These are phyloP conservation scores for Bubo scandiacus DNA, from an alignment of 2,113 vertebrate species.

Conservation along the genomic window DNA sequence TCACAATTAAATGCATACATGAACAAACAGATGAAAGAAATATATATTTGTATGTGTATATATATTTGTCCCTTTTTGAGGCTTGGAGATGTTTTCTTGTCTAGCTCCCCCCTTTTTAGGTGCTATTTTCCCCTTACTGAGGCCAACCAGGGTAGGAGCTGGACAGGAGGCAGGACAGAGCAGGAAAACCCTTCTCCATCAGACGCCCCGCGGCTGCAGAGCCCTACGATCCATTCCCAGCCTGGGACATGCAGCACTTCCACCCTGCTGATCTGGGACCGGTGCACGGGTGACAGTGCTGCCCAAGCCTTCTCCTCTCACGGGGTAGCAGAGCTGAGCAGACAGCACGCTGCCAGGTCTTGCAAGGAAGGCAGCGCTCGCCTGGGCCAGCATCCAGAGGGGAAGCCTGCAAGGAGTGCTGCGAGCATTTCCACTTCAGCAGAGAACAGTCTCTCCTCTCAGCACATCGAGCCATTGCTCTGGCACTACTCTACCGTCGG, in stretches of 20 bases:
- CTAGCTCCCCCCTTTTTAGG: background rate
- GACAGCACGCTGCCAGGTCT: background rate
- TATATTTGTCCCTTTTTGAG: background rate
- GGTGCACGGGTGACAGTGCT: accelerated
- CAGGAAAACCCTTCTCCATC: background rate
- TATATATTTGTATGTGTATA: too few species aligned
- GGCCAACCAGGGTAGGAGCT: background rate
- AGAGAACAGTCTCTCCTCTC: background rate
- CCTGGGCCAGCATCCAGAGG: background rate
- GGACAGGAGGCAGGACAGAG: background rate
- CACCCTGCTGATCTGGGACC: accelerated
- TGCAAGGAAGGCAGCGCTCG: background rate
- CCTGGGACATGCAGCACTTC: background rate
- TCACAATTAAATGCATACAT: background rate
- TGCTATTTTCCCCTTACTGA: background rate
- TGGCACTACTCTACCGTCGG: background rate
- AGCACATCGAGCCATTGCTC: background rate
- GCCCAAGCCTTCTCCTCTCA: background rate
- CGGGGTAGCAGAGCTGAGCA: too few species aligned
- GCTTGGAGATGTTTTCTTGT: background rate
- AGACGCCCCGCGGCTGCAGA: background rate
- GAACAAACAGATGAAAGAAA: background rate
- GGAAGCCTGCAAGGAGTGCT: background rate
- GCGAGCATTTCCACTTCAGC: background rate
- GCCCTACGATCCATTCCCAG: background rate